Conservation (phyloP, 2,797 vertebrate species). For the Crenichthys baileyi region DNA sequence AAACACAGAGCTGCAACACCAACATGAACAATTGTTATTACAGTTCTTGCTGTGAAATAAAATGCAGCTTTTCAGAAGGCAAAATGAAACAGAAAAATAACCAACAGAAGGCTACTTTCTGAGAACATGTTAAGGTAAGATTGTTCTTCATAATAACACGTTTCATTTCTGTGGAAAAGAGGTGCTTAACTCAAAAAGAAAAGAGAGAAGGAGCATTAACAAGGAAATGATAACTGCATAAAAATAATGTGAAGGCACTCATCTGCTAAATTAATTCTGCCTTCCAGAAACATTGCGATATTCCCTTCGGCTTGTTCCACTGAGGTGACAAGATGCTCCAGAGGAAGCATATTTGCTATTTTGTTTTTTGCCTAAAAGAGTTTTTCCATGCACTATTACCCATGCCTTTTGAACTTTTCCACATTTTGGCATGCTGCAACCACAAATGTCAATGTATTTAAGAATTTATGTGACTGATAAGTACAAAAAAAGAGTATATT, state of each 20-base stretch:
- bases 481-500: too few relatives aligned
- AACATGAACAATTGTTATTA: not conserved
- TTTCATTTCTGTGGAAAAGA: constrained; percentile 6
- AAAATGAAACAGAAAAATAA: constrained; percentile 7
- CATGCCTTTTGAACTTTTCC: not conserved
- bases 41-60: too few relatives aligned
- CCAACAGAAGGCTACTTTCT: constrained; percentile 14
- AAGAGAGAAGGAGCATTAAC: not conserved
- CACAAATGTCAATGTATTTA: not conserved
- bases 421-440: not conserved
- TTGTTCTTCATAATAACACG: constrained; percentile 3
- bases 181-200: not conserved
- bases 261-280: constrained; percentile 20
- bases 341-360: not conserved
- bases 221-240: constrained; percentile 6
- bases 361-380: not conserved
- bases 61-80: too few relatives aligned
- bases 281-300: constrained; percentile 32
- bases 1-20: not conserved
- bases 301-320: not conserved
- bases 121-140: constrained; percentile 6
- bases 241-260: constrained; percentile 38
- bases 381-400: not conserved
- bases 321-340: constrained; percentile 12
- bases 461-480: not conserved